A percentile compares a stretch with the other conserved stretches of the same genome.
These are phyloP conservation scores for Cladopsammia gracilis DNA, from an alignment of 64 coral and sea anemone species.

Conservation along the genomic window DNA sequence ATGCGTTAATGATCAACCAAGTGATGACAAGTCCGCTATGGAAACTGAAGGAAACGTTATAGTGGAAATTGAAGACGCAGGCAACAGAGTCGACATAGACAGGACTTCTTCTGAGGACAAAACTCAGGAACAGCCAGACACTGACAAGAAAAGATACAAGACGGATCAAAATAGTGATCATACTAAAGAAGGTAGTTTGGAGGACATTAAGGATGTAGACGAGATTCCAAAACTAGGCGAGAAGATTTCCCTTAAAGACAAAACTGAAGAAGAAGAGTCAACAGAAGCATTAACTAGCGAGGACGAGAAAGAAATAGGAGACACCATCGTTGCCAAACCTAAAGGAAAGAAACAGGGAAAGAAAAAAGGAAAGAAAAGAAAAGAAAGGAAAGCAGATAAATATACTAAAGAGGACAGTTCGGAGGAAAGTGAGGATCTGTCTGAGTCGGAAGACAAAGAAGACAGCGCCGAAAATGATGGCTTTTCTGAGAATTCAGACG, in stretches of 20 bases:
- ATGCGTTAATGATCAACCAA: background rate
- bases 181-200: background rate
- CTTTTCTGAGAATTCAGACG: background rate
- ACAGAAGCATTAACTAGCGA: background rate
- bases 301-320: background rate
- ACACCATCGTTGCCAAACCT: no score
- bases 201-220: background rate
- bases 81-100: background rate
- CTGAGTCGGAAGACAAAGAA: background rate
- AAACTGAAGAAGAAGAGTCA: background rate
- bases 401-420: background rate
- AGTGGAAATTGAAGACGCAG: background rate
- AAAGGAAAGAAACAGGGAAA: no score
- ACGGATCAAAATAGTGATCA: background rate
- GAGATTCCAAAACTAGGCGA: background rate
- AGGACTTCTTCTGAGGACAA: background rate
- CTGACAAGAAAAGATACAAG: no score
- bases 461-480: background rate
- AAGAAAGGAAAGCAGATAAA: background rate
- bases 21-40: background rate
- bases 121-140: background rate
- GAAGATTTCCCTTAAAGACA: background rate
- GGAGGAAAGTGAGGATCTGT: background rate
- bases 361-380: no score
- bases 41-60: background rate